Evolutionary conservation across 2,113 vertebrate species (phyloP), one percentile per base, ranked within the genome.

Genomic region (Erinaceus europaeus): DNA sequence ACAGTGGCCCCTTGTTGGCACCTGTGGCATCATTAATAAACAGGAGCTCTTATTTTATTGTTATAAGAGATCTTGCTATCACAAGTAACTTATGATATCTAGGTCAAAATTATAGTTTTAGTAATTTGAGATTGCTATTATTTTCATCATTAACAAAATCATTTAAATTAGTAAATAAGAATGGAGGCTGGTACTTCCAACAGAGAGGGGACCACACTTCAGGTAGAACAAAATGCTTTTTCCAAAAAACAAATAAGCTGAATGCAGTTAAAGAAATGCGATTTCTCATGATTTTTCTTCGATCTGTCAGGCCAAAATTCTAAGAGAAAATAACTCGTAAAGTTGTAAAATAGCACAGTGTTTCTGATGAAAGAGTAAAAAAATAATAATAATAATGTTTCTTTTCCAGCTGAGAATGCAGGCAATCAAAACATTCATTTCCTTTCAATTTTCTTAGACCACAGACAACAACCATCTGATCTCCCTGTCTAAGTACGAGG

Each of bases 131-230:
- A 64, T 14, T 57, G 18, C 15, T 71, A 5, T 71, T n/a, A 14
- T 75, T 86, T 83, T 46, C 40, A 68, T 86, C 52, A 62, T 29
- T 72, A 29, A 76, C 15, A 83, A 61, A 80, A 57, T 44, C 68
- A 32, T 69, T 85, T 88, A 80, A 80, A 88, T 83, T 44, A 80
- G 55, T 2, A 65, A 90, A 65, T 79, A 40, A 52, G 29, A 90
- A 46, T 67, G 38, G 64, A 89, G 9, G 5, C 25, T 13, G 23
- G 2, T 55, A 3, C n/a, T 40, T 57, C 38, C 12, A 52, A 68
- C 12, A 62, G 52, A 77, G 9, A 55, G 21, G 23, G 27, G 74
- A 79, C 2, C 18, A 76, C 10, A 46, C n/a, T 75, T 46, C 50
- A 75, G 67, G 57, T 17, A 79, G n/a, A 23, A 75, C 5, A 9